These are phyloP conservation scores for Chrysochloris asiatica DNA, from an alignment of 2,113 vertebrate genomes.

Conservation along the genomic window DNA sequence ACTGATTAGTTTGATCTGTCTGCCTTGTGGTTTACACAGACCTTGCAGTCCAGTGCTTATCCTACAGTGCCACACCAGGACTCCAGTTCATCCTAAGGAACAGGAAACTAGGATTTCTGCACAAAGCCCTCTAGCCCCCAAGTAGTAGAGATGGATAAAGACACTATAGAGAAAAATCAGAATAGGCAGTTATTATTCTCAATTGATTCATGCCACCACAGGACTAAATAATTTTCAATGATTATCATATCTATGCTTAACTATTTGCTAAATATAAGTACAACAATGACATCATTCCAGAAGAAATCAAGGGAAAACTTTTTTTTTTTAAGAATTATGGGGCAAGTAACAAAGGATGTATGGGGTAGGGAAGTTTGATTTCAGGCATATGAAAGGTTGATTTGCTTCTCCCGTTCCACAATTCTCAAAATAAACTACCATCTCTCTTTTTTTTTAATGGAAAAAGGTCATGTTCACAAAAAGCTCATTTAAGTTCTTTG, in stretches of 20 bases:
- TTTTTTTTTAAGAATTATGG: slow-evolving; percentile 34
- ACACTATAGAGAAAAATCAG: neutral
- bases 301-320: neutral
- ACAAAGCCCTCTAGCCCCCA: neutral
- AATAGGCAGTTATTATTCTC: neutral
- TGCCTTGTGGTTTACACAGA: no score
- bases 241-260: neutral
- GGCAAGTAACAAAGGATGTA: neutral
- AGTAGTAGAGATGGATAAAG: neutral
- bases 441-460: neutral
- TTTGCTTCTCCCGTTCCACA: slow-evolving; percentile 41
- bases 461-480: neutral
- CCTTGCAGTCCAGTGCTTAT: no score
- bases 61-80: no score
- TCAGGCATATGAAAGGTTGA: neutral
- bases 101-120: neutral
- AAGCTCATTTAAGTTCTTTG: neutral
- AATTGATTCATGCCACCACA: neutral
- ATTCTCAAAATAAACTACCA: slow-evolving; percentile 42
- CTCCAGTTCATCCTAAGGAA: neutral
- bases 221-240: neutral
- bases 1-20: no score
- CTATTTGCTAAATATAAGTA: slow-evolving; percentile 8
- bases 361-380: slow-evolving; percentile 34
- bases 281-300: neutral